Evolutionary conservation across 2,113 vertebrate species (phyloP).

Genomic region (Lipophrys pholis): DNA sequence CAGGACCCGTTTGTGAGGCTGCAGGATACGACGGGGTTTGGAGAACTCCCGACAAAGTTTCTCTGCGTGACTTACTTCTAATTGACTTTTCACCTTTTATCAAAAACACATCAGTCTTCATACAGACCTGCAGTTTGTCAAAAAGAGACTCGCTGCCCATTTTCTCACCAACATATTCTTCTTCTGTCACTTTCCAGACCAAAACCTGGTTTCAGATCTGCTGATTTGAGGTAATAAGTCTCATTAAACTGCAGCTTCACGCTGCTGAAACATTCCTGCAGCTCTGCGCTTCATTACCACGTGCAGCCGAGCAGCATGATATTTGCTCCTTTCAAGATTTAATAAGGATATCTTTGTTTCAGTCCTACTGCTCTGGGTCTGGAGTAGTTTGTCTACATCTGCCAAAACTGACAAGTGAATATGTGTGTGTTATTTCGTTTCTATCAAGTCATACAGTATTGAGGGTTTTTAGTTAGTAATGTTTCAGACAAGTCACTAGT

Average conservation of each 20-base stretch:
- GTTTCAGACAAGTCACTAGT: no score
- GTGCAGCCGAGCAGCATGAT: not conserved
- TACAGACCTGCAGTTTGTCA: slow-evolving; percentile 26
- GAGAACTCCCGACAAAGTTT: slow-evolving; percentile 37
- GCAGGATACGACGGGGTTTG: slow-evolving; percentile 18
- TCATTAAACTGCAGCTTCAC: slow-evolving; percentile 61
- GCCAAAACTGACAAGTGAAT: no score
- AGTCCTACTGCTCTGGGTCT: no score
- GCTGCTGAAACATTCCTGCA: slow-evolving; percentile 27
- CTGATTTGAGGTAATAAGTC: slow-evolving; percentile 66
- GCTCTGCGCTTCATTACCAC: slow-evolving; percentile 16
- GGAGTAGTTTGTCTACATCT: not conserved
- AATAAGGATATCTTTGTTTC: not conserved
- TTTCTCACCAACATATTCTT: not conserved
- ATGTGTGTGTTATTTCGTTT: no score
- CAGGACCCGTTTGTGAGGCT: slow-evolving; percentile 49
- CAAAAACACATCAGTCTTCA: slow-evolving; percentile 26
- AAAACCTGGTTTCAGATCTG: slow-evolving; percentile 48
- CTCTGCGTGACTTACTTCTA: not conserved
- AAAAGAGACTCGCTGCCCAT: slow-evolving; percentile 32
- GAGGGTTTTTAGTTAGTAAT: no score
- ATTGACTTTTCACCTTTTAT: slow-evolving; percentile 29
- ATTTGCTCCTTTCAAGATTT: not conserved
- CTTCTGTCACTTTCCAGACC: slow-evolving; percentile 19
- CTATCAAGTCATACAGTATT: no score